Percentiles rank a stretch among this genome's conserved stretches.
Conservation (phyloP, 2,888 invertebrate species). For the Dryocosmus kuriphilus region DNA sequence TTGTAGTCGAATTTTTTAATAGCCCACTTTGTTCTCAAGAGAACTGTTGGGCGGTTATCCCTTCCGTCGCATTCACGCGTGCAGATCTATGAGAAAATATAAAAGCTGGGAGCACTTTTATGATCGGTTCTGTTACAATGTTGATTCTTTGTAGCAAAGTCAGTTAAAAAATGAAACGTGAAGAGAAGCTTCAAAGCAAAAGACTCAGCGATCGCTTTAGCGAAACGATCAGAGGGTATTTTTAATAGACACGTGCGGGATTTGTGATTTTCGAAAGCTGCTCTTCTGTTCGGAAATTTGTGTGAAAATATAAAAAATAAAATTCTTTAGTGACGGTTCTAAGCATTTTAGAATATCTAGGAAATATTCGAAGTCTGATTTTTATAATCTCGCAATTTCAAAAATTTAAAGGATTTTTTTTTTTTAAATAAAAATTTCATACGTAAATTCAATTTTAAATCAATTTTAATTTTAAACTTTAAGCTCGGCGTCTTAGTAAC, state of each 20-base stretch:
- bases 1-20: constrained; percentile 68
- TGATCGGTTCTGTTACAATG: constrained; percentile 73
- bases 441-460: no score
- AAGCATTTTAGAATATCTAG: neutral
- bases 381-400: no score
- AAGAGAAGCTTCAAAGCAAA: constrained; percentile 31
- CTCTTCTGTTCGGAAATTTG: neutral
- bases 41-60: constrained; percentile 66
- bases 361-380: neutral
- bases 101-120: constrained; percentile 69
- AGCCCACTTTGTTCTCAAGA: constrained; percentile 68
- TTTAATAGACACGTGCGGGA: neutral
- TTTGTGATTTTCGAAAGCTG: neutral
- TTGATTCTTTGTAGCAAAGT: constrained; percentile 66
- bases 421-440: no score
- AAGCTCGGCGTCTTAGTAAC: no score
- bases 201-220: constrained; percentile 36
- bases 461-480: neutral
- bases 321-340: neutral
- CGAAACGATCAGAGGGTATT: neutral
- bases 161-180: constrained; percentile 49
- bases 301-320: neutral
- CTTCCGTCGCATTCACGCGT: constrained; percentile 67
- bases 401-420: no score
- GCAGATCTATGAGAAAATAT: constrained; percentile 70